These are phyloP conservation scores for Enteromius paludinosus DNA, from an alignment of 2,797 vertebrate species.

Conservation along the genomic window DNA sequence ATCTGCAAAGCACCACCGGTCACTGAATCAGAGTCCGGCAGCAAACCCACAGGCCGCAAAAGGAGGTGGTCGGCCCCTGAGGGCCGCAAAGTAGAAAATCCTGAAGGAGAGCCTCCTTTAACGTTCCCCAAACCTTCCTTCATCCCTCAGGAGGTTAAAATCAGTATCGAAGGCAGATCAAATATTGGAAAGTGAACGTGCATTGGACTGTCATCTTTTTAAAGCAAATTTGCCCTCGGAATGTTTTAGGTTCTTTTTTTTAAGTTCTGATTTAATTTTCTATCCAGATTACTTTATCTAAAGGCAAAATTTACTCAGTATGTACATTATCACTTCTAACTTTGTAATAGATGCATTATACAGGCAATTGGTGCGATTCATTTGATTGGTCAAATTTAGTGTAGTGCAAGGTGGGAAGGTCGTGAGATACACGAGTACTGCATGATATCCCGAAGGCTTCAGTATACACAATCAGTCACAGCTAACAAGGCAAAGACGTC, in stretches of 20 bases:
- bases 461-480: constrained; percentile 39
- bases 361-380: constrained; percentile 83
- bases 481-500: constrained; percentile 35
- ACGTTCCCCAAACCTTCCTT: constrained; percentile 97
- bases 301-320: constrained; percentile 87
- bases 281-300: constrained; percentile 95
- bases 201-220: constrained; percentile 67
- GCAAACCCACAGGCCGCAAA: constrained; percentile 85
- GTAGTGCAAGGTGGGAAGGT: constrained; percentile 70
- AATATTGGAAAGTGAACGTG: constrained; percentile 93
- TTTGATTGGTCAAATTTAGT: constrained; percentile 74
- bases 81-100: constrained; percentile 93
- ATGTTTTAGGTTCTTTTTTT: constrained; percentile 59
- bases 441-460: constrained; percentile 54
- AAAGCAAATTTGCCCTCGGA: constrained; percentile 73
- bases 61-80: constrained; percentile 98
- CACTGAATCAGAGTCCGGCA: constrained; percentile 77
- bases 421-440: constrained; percentile 60
- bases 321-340: constrained; percentile 93
- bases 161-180: constrained; percentile 98
- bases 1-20: constrained; percentile 79
- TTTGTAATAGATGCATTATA: constrained; percentile 86
- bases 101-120: constrained; percentile 92
- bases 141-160: constrained; percentile 97
- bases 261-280: constrained; percentile 61